These are phyloP conservation scores for Lepidiolamprologus cunningtoni DNA, from an alignment of 2,113 vertebrate genomes.

Conservation along the genomic window DNA sequence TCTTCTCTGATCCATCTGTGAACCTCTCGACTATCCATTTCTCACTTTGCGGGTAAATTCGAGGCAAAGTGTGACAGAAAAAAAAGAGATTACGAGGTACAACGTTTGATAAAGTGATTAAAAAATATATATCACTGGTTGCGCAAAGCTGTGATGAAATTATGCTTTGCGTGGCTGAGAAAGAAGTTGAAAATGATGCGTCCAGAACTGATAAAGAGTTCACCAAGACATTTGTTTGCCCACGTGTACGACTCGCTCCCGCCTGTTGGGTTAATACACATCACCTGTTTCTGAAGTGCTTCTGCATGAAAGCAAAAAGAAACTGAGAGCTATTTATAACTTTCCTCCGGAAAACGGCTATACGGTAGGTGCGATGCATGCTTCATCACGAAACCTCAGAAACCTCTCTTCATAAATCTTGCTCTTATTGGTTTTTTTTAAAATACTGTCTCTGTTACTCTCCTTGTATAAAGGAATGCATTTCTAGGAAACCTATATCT, in stretches of 20 bases:
- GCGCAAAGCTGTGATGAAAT: not conserved
- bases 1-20: constrained; percentile 10
- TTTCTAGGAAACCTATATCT: not conserved
- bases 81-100: not conserved
- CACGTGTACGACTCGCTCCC: not conserved
- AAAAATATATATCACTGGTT: not conserved
- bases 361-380: not conserved
- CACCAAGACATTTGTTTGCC: not conserved
- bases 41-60: not conserved
- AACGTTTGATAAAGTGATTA: not conserved
- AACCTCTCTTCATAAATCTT: not conserved
- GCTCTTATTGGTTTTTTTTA: rapidly evolving
- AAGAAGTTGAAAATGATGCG: not conserved
- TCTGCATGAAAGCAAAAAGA: not conserved
- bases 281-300: not conserved
- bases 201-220: not conserved
- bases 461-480: not conserved
- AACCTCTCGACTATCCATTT: constrained; percentile 25
- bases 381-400: not conserved
- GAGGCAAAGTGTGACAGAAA: not conserved
- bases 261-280: not conserved
- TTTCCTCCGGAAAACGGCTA: not conserved
- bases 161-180: not conserved
- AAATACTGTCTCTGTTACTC: not conserved
- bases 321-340: not conserved